Base-by-base conservation (phyloP, 2,888 invertebrate species). In the Sericinus montela region DNA sequence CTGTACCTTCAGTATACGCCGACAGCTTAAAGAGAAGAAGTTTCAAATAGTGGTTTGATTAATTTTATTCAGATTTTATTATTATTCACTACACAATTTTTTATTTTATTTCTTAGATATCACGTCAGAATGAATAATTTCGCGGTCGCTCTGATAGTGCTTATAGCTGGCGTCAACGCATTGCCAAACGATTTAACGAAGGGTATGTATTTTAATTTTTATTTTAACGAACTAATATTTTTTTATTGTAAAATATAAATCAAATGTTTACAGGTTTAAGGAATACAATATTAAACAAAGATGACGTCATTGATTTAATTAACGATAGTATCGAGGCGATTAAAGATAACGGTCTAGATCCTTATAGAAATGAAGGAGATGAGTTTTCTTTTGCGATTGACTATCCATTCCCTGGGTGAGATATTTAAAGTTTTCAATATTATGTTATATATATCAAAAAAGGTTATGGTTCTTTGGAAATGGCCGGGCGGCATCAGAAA, bases 131-230 rank as follows among this genome's bases (percentile, higher is more conserved):
- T 80, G 79, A 76, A 68, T 54, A 23, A 37, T 13, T 13, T 69
- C 28, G 54, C 54, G 0, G 13, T 73, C 42, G 57, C 54, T 4
- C 58, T 77, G 6, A 55, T 65, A 8, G 48, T 67, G 1, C 53
- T 80, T 8, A 30, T 78, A 8, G 73, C 60, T 1, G 61, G 72
- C 25, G 65, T 61, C 14, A 57, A 51, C 32, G 74, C 72, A n/a
- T 11, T 62, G 9, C 65, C 64, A 13, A 53, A 49, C 23, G n/a
- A 29, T n/a, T 15, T 46, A 13, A 32, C 16, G 29, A 9, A 35
- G 11, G 35, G 6, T 10, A 42, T n/a, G n/a, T n/a, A n/a, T n/a
- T n/a, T n/a, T n/a, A n/a, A n/a, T n/a, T n/a, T n/a, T n/a, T n/a
- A n/a, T n/a, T n/a, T n/a, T n/a, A n/a, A n/a, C n/a, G n/a, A n/a